Evolutionary conservation across 2,113 vertebrate genomes (phyloP), one percentile per base, ranked within the genome.

Genomic region (Hystrix cristata): DNA sequence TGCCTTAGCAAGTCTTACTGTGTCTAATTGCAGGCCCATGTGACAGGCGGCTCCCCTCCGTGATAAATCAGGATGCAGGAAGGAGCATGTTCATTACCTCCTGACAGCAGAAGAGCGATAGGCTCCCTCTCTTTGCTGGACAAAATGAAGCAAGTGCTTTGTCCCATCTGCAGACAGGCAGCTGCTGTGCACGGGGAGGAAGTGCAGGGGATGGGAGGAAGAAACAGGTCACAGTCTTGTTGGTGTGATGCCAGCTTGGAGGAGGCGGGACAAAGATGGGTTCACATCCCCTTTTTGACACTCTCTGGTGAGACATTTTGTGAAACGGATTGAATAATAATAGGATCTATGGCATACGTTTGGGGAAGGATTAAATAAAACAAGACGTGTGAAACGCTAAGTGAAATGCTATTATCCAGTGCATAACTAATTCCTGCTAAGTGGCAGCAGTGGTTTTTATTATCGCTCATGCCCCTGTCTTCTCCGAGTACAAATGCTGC

Each of bases 11-110:
- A 60, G 18, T 72, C 93, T 79, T 72, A 46, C 89, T 64, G 67
- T 59, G 82, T 93, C 89, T 95, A 86, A 95, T 82, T 71, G 48
- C 92, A 62, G 48, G 59, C 65, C 79, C 55, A 3, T 0, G 14
- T 62, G 80, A 84, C 62, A 71, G 81, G 15, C 1, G 0, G 67
- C 23, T 81, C 65, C 46, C n/a, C 62, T 89, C 55, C 0, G 0
- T 27, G 65, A 86, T 79, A 60, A 96, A 67, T 86, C 53, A 55
- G 87, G 53, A 55, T 46, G 23, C 5, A 0, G 2, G 65, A 64
- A 87, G 87, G 62, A 31, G 12, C 18, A 4, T 34, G 55, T n/a
- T 72, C 91, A 25, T 80, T 81, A 69, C 69, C 78, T 85, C 46
- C 81, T 11, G n/a, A 79, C 10, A 31, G 1, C 1, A 53, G 91